These are phyloP conservation scores for Aromia moschata DNA, from an alignment of 2,888 invertebrate species.

Conservation along the genomic window DNA sequence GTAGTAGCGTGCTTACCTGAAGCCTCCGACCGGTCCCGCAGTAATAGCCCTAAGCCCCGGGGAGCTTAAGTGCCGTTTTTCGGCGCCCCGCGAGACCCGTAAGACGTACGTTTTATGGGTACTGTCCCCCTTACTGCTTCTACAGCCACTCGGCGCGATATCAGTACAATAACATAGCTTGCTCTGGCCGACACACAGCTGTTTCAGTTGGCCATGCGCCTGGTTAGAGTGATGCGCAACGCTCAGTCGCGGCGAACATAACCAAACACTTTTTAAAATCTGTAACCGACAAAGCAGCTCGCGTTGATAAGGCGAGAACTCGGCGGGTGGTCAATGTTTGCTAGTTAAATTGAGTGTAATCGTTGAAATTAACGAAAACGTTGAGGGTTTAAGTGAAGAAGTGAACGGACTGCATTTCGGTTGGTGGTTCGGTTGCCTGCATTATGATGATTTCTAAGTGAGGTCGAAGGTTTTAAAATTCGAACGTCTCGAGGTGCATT, in stretches of 20 bases:
- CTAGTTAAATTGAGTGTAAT: not conserved
- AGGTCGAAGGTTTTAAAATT: no score
- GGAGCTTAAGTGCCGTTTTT: slow-evolving; percentile 5
- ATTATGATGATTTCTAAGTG: no score
- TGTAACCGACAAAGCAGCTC: slow-evolving; percentile 6
- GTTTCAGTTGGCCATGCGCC: slow-evolving; percentile 3
- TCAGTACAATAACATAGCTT: slow-evolving; percentile 9
- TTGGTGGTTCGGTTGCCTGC: no score
- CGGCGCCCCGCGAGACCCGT: not conserved
- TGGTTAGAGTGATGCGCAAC: not conserved
- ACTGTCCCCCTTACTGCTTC: slow-evolving; percentile 14
- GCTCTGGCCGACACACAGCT: slow-evolving; percentile 12
- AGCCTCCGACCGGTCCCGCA: not conserved
- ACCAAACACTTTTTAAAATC: slow-evolving; percentile 18
- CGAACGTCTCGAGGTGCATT: no score
- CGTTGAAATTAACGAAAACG: not conserved
- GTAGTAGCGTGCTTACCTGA: slow-evolving; percentile 17
- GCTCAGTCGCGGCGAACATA: slow-evolving; percentile 15
- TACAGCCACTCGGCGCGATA: not conserved
- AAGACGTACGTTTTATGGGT: slow-evolving; percentile 11
- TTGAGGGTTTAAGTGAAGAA: no score
- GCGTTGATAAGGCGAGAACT: not conserved
- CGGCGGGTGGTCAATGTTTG: not conserved
- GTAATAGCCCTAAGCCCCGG: not conserved
- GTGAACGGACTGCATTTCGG: no score